Base-by-base conservation (phyloP, 2,797 vertebrate genomes). In the Sebastes diploproa region DNA sequence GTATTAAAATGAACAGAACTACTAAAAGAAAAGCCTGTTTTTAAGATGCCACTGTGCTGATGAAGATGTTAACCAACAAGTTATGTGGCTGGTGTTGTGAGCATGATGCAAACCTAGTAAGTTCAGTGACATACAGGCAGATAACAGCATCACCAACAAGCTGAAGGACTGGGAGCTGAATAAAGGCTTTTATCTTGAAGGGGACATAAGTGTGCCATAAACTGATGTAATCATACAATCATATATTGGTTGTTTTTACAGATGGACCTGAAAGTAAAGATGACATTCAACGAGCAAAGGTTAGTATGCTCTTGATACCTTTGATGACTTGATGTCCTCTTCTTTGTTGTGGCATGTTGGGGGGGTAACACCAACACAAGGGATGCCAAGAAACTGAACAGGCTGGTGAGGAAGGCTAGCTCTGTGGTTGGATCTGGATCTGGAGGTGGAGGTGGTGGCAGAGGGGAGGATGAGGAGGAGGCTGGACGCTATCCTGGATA, bases 271-370 rank as follows among this genome's bases (percentile, higher is more conserved):
- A n/a, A 0, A 88, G 60, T 25, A 84, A 75, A 7, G 78, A 78
- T 1, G 93, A 83, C 0, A 88, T 95, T 66, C 22, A 76, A 13
- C 88, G 77, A 63, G 25, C 59, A 25, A 96, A 94, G 95, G 96
- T 95, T 72, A 62, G 88, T 83, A 2, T 30, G 13, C 36, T 23
- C 2, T 12, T 59, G 0, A 6, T 42, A 38, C 5, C 36, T 1
- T 38, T 34, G 13, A 38, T 38, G 36, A 38, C 36, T 38, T 38
- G 36, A 14, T 38, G 36, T 38, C 36, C 0, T 38, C 36, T 1
- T 38, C 36, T 38, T 38, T 38, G 36, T 14, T 38, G 36, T 38
- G 36, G 36, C 36, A 38, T 38, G 36, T 38, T 4, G 6, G 13
- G 36, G 36, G 0, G 13, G 36, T 0, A 6, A 38, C 36, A 38